These are phyloP conservation scores for Liparis tanakae DNA, from an alignment of 2,797 vertebrate species.

Conservation along the genomic window DNA sequence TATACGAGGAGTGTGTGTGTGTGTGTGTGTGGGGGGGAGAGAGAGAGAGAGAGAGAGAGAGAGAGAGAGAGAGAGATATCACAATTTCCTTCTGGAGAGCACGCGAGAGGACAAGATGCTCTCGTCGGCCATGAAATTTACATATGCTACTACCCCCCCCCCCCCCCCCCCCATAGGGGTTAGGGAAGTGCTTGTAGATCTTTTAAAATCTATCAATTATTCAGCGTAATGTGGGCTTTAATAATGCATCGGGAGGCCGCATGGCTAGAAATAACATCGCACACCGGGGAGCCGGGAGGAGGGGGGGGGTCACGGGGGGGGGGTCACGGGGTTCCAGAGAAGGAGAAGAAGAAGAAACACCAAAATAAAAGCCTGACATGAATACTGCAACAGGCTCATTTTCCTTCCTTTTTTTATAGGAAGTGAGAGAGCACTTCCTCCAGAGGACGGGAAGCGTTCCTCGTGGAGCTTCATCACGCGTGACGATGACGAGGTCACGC, in stretches of 20 bases:
- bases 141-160: conserved; percentile 68
- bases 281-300: conserved; percentile 65
- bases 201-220: conserved; percentile 82
- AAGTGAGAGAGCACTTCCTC: conserved; percentile 71
- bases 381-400: conserved; percentile 76
- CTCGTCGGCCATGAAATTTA: conserved; percentile 72
- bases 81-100: conserved; percentile 60
- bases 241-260: conserved; percentile 81
- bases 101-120: conserved; percentile 56
- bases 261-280: conserved; percentile 79
- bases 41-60: too few relatives aligned
- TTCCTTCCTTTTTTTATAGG: conserved; percentile 66
- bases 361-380: conserved; percentile 57
- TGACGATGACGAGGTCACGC: not conserved
- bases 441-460: too few relatives aligned
- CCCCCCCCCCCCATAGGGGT: conserved; percentile 43
- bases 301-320: conserved; percentile 71
- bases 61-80: too few relatives aligned
- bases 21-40: too few relatives aligned
- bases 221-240: conserved; percentile 81
- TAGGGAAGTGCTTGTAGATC: conserved; percentile 79
- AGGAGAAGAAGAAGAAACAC: conserved; percentile 48
- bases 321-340: conserved; percentile 72
- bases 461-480: too few relatives aligned
- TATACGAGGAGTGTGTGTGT: conserved; percentile 37